Evolutionary conservation across 2,113 vertebrate genomes (phyloP).

Genomic region (human): GRCh38 chr20:1336001-1336500

Average conservation of each 20-base stretch:
- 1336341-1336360: not conserved
- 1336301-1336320: not conserved
- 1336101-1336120: not conserved
- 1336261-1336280: not conserved
- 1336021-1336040: no score
- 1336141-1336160: not conserved
- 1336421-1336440: not conserved
- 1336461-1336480: conserved; percentile 23
- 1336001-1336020: no score
- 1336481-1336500: not conserved
- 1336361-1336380: not conserved
- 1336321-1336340: not conserved
- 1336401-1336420: not conserved
- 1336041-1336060: not conserved
- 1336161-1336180: not conserved
- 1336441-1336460: conserved; percentile 1
- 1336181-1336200: not conserved
- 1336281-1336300: not conserved
- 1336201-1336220: no score
- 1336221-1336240: not conserved
- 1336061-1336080: not conserved
- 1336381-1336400: not conserved
- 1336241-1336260: not conserved
- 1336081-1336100: not conserved
- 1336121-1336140: not conserved